A percentile compares a stretch with the other conserved stretches of the same genome.
Evolutionary conservation across 2,113 vertebrate species (phyloP).

Genomic region (Phoenicopterus ruber): DNA sequence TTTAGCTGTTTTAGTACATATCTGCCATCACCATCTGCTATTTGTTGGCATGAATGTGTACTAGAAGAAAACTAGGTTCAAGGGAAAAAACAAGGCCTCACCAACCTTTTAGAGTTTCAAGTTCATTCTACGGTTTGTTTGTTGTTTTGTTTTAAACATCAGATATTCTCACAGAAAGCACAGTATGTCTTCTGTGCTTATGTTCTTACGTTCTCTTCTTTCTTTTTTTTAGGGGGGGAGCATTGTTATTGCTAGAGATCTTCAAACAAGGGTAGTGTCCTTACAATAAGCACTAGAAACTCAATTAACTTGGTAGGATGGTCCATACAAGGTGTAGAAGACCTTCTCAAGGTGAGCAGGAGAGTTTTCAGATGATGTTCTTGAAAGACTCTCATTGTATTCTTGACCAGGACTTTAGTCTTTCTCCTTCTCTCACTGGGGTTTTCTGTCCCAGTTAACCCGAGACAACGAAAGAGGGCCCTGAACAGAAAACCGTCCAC

Average conservation of each 20-base stretch:
- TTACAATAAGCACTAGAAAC: neutral
- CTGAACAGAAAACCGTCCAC: neutral
- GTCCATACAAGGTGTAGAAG: neutral
- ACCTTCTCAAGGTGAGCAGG: neutral
- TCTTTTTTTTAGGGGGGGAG: neutral
- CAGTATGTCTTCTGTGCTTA: neutral
- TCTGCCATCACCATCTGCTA: constrained; percentile 51
- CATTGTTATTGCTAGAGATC: neutral
- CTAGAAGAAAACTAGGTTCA: neutral
- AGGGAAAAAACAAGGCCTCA: neutral
- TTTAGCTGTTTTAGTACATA: constrained; percentile 48
- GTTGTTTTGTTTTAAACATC: neutral
- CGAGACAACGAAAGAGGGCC: neutral
- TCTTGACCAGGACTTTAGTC: neutral
- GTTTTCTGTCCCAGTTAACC: neutral
- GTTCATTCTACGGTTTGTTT: neutral
- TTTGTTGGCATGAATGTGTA: constrained; percentile 16
- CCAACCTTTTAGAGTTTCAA: neutral
- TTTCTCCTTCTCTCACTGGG: neutral
- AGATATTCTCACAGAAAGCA: neutral
- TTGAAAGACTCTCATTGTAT: neutral
- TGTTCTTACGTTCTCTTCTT: neutral
- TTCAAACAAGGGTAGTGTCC: neutral
- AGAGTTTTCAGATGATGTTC: neutral
- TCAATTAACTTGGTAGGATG: neutral